Conservation (phyloP, 2,888 invertebrate genomes). For the Catocala sponsa region DNA sequence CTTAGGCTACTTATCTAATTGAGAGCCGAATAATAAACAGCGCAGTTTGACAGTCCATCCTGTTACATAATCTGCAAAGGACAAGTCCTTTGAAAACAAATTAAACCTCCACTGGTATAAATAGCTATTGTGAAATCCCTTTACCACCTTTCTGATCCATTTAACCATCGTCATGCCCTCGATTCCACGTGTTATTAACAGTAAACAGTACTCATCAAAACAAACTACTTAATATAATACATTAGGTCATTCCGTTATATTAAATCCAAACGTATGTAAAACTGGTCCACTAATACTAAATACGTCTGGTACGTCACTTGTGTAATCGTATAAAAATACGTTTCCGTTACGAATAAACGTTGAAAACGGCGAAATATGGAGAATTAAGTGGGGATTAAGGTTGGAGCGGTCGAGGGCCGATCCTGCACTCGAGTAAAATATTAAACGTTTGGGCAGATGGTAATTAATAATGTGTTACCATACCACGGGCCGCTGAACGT, state of each 20-base stretch:
- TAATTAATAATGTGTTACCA: conserved; percentile 83
- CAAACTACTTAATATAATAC: too few relatives aligned
- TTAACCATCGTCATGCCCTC: too few relatives aligned
- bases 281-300: conserved; percentile 35
- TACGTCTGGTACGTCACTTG: conserved; percentile 20
- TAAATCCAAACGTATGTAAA: conserved; percentile 30
- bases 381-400: conserved; percentile 80
- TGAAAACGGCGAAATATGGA: conserved; percentile 76
- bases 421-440: conserved; percentile 81
- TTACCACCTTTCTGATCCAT: too few relatives aligned
- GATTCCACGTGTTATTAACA: neutral
- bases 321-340: conserved; percentile 63
- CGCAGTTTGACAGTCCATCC: too few relatives aligned
- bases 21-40: too few relatives aligned
- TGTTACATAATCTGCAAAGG: too few relatives aligned
- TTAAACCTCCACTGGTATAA: too few relatives aligned
- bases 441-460: conserved; percentile 78
- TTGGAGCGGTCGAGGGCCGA: conserved; percentile 71
- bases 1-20: too few relatives aligned
- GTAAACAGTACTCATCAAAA: too few relatives aligned
- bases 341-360: conserved; percentile 68
- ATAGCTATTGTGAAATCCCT: too few relatives aligned
- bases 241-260: neutral
- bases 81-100: too few relatives aligned
- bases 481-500: conserved; percentile 63